phyloP scores from a whole-genome alignment of 2,113 vertebrate genomes.

The Ivindomyrus marchei region DNA sequence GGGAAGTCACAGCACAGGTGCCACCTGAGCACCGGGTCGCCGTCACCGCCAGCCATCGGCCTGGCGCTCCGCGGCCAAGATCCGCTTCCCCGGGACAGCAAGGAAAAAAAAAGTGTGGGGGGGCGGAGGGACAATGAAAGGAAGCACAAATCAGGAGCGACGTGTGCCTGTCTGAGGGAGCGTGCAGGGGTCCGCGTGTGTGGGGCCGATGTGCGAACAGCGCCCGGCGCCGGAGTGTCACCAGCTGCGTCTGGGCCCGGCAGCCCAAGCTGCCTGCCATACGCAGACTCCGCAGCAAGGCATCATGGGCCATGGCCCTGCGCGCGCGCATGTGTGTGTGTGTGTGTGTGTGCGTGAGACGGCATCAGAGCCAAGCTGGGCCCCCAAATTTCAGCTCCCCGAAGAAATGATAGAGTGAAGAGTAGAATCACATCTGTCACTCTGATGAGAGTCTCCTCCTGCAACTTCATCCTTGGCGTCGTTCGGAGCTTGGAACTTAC shows the following conservation, averaged over 20 bases:
- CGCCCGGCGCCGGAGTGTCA: conserved; percentile 57
- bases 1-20: conserved; percentile 66
- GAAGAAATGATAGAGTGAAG: background rate
- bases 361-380: background rate
- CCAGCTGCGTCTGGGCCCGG: conserved; percentile 59
- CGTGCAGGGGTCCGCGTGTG: background rate
- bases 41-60: conserved; percentile 57
- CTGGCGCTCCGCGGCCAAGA: conserved; percentile 46
- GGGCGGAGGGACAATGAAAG: conserved; percentile 19
- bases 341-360: background rate
- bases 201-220: conserved; percentile 40
- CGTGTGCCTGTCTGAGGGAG: conserved; percentile 24
- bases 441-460: background rate
- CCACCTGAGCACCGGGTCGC: conserved; percentile 65
- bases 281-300: conserved; percentile 40
- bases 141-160: conserved; percentile 53
- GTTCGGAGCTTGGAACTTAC: background rate
- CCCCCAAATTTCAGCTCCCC: background rate
- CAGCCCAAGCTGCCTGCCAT: conserved; percentile 56
- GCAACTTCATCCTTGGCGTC: background rate
- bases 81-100: conserved; percentile 51
- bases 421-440: background rate
- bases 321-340: background rate
- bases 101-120: conserved; percentile 43
- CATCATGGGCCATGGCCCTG: conserved; percentile 26